Conservation (phyloP, 2,888 invertebrate species). For the Nudaria mundana region DNA sequence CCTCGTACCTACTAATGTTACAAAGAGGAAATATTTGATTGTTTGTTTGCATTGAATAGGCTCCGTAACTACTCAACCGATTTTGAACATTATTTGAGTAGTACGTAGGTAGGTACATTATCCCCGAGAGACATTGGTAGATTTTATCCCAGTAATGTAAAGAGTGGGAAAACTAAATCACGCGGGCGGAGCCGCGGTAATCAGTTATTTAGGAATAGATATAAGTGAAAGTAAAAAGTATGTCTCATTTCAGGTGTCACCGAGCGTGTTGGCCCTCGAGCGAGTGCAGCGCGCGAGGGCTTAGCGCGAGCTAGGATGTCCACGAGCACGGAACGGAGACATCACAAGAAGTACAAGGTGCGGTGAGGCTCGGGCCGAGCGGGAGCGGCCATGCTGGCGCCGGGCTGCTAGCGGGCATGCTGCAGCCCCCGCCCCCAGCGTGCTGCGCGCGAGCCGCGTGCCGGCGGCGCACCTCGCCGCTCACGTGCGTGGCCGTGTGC, state of each 20-base stretch:
- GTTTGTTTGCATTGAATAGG: no score
- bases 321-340: conserved; percentile 45
- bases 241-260: conserved; percentile 2
- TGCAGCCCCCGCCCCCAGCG: conserved; percentile 23
- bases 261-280: not conserved
- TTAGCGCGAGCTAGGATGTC: conserved; percentile 38
- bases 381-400: conserved; percentile 4
- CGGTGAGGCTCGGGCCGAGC: conserved; percentile 38
- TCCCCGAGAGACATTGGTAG: no score
- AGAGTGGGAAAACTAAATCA: no score
- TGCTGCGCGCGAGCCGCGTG: conserved; percentile 55
- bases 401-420: conserved; percentile 20
- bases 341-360: conserved; percentile 59
- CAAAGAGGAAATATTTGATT: no score
- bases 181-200: no score
- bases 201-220: no score
- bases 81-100: no score
- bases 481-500: conserved; percentile 91
- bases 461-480: conserved; percentile 76
- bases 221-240: no score
- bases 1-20: no score
- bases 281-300: not conserved
- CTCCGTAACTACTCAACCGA: no score
- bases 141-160: no score
- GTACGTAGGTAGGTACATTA: no score